Base-by-base conservation (phyloP, 2,888 invertebrate species). In the Caenorhabditis wallacei region DNA sequence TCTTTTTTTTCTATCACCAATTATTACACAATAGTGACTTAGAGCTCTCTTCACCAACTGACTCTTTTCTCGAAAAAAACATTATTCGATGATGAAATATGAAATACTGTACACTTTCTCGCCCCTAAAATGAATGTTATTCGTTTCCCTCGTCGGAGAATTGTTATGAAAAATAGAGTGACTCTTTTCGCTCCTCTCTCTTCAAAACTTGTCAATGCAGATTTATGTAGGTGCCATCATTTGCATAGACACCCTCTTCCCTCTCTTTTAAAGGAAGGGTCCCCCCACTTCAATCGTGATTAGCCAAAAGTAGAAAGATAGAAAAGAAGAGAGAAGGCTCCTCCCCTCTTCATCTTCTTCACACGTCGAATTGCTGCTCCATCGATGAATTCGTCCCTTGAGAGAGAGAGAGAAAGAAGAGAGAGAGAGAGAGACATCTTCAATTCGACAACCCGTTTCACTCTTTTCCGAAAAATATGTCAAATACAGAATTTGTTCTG, bases 211-310 rank as follows among this genome's bases (percentile, higher is more conserved):
- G 75, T 76, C 68, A 69, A 76, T 76, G 76, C 76, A 76, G 76
- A 76, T 76, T 76, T 76, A 76, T 76, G 76, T 76, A 64, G 64
- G 66, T 75, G 53, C 74, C 75, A 75, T 75, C 75, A 75, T 75
- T 75, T 75, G 75, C 75, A 75, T 75, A 61, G 61, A 61, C 61
- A 59, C 40, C 56, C 24, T 11, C 35, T 30, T 40, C 40, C 11
- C 40, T 40, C 40, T 40, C 40, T 35, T 43, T 75, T n/a, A n/a
- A n/a, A 30, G 30, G 30, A 30, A 51, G 75, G 24, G 37, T n/a
- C n/a, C 51, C 59, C 59, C 56, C 74, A 40, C 72, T 48, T 61
- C 61, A 69, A 69, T 53, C 69, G 61, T 78, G 78, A 78, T 78
- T 78, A 78, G 69, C 46, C 61, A 51, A 74, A 63, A 59, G 53